phyloP scores from a whole-genome alignment of 2,797 vertebrate genomes.

The Simalia tracyae region DNA sequence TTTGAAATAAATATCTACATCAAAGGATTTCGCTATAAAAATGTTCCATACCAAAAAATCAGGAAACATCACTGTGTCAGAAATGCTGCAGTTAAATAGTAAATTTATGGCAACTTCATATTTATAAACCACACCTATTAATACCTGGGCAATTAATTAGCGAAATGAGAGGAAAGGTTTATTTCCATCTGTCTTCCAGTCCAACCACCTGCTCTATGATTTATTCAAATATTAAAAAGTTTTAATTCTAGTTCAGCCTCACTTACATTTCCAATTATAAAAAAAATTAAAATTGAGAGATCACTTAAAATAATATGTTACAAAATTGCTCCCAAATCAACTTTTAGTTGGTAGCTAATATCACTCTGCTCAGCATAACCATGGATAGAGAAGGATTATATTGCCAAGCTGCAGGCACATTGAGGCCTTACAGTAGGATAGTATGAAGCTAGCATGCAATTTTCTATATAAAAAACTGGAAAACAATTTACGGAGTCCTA shows the following conservation, averaged over 20 bases:
- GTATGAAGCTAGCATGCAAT: neutral
- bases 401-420: neutral
- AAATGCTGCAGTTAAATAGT: neutral
- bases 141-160: neutral
- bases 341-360: neutral
- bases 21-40: neutral
- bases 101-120: neutral
- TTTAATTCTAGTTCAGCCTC: neutral
- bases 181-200: neutral
- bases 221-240: neutral
- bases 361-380: neutral
- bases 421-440: neutral
- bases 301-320: neutral
- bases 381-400: neutral
- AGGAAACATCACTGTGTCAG: neutral
- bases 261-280: neutral
- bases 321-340: slow-evolving; percentile 5
- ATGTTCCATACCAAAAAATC: neutral
- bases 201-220: neutral
- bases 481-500: neutral
- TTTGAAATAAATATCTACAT: neutral
- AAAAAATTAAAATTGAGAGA: neutral
- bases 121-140: neutral
- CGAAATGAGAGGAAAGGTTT: neutral
- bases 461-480: neutral